A percentile compares a stretch with the other conserved stretches of the same genome.
Conservation (phyloP, 2,888 invertebrate genomes). For the Tiliacea citrago region DNA sequence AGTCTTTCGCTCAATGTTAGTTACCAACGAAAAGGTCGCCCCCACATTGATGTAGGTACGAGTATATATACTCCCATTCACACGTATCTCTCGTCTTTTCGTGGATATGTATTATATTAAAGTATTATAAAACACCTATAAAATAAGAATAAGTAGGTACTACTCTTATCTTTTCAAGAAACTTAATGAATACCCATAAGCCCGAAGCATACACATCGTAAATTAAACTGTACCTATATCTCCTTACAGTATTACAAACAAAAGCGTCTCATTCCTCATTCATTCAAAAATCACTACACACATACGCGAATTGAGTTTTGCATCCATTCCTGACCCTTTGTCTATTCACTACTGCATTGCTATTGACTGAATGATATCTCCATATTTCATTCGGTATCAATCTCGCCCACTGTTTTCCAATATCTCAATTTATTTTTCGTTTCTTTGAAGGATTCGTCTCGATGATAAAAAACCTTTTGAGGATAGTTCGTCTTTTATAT, state of each 20-base stretch:
- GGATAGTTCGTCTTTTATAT: slow-evolving; percentile 60
- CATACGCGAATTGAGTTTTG: slow-evolving; percentile 3
- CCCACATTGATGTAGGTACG: not conserved
- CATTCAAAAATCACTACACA: not conserved
- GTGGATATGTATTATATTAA: not conserved
- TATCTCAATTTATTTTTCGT: slow-evolving; percentile 60
- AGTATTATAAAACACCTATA: not conserved
- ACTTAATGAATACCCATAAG: not conserved
- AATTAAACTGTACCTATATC: slow-evolving; percentile 3
- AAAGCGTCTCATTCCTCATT: not conserved
- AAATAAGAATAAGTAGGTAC: not conserved
- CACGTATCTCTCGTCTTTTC: no score
- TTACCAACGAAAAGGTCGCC: not conserved
- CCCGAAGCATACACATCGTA: not conserved
- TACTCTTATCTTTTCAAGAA: not conserved
- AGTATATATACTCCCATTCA: no score
- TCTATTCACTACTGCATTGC: slow-evolving; percentile 31
- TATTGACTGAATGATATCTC: slow-evolving; percentile 42
- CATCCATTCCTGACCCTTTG: slow-evolving; percentile 32
- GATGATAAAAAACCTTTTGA: slow-evolving; percentile 59
- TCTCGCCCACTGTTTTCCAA: slow-evolving; percentile 65
- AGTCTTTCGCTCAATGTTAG: not conserved
- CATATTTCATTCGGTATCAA: slow-evolving; percentile 66
- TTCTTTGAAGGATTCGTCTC: slow-evolving; percentile 52
- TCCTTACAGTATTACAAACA: not conserved